Percentiles rank a stretch among this genome's conserved stretches.
These are phyloP conservation scores for Hemicordylus capensis DNA, from an alignment of 2,113 vertebrate species.

Conservation along the genomic window DNA sequence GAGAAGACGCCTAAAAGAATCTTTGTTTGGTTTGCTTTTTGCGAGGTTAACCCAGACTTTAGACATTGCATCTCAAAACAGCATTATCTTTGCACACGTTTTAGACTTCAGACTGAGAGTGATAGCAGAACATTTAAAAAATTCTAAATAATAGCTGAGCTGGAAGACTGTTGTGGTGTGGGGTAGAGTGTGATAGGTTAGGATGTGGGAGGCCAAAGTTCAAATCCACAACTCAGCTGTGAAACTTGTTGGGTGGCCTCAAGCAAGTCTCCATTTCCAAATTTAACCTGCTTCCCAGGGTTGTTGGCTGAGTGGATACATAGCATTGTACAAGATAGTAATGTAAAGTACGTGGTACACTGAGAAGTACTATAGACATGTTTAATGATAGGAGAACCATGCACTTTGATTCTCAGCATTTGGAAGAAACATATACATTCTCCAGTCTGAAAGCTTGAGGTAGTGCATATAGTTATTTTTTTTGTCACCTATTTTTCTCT, in stretches of 20 bases:
- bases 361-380: neutral
- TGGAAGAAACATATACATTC: neutral
- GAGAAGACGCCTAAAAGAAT: slow-evolving; percentile 21
- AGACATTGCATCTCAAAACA: neutral
- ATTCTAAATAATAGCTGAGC: neutral
- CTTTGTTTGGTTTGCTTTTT: slow-evolving; percentile 50
- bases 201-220: slow-evolving; percentile 27
- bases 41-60: slow-evolving; percentile 20
- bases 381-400: neutral
- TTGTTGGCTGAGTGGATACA: neutral
- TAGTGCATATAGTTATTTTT: neutral
- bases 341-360: neutral
- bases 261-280: neutral
- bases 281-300: slow-evolving; percentile 2
- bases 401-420: neutral
- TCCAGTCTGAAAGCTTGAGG: neutral
- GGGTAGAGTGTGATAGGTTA: neutral
- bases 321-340: neutral
- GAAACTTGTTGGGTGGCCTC: slow-evolving; percentile 32
- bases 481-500: neutral
- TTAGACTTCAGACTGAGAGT: neutral
- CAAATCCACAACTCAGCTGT: slow-evolving; percentile 7
- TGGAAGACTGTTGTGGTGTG: neutral
- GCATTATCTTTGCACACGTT: neutral
- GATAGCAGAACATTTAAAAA: neutral